Evolutionary conservation across 2,113 vertebrate genomes (phyloP), one percentile per base, ranked within the genome.

Genomic region (Tenebrosternarchus preto): DNA sequence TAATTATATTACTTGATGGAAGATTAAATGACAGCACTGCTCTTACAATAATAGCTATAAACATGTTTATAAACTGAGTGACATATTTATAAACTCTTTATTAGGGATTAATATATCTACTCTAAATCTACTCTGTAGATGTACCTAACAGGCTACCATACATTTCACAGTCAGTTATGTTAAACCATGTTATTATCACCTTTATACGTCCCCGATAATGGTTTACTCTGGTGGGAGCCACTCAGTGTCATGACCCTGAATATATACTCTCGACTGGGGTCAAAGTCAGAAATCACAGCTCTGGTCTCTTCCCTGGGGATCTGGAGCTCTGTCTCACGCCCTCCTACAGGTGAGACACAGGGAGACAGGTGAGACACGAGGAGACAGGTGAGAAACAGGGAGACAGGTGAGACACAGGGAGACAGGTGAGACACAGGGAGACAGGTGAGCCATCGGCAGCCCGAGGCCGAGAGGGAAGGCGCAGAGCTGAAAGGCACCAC

Each of bases 141-240:
- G 43, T 12, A 46, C 33, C 33, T 36, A 36, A 36, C 6, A 36
- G 33, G 33, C 33, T 46, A 9, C 11, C 43, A 12, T 46, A 46
- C 11, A 46, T 46, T 46, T 12, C 43, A 12, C 43, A 46, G 43
- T 12, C 43, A 46, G 11, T 36, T 36, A 46, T 46, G 43, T 4
- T 46, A 46, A 12, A 46, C 43, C 43, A 46, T 46, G 43, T 15
- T 12, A 50, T 50, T 12, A 15, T 50, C 61, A 94, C 93, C 91
- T 86, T 89, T 83, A 61, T 87, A 86, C 75, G 77, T 90, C 66
- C 86, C 91, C 57, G 72, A 66, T 2, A 93, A 87, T 7, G 93
- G 86, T 84, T 88, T 89, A 81, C 92, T 94, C 85, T 89, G 82
- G 61, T 84, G 69, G 3, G 33, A 78, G 25, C 88, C 88, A 0